Base-by-base conservation (phyloP, 37 sponge, comb jelly and placozoan species). In the Aplysina aerophoba region DNA sequence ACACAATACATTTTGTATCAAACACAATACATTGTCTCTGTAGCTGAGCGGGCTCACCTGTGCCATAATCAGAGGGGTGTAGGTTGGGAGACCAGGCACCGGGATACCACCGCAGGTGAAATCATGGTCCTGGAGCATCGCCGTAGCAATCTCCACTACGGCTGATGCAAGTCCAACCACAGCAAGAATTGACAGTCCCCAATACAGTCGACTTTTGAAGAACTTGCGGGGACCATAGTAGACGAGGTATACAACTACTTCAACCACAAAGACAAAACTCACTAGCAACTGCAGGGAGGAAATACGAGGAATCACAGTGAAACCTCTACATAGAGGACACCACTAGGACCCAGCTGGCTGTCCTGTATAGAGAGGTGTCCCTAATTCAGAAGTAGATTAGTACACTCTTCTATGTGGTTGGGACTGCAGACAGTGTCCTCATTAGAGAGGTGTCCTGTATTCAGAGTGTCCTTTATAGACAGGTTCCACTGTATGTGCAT, bases 181-280 rank as follows among this genome's bases (percentile, higher is more conserved):
- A 61, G 90, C 90, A 19, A 90, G 27, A 17, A 90, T 73, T 0
- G 53, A 62, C n/a, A 90, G 72, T 27, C 73, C 82, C 86, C 85
- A 84, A 67, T 82, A 72, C 35, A 64, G 82, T 25, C 41, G 65
- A 39, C 30, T 58, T 22, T 21, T 34, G 55, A 85, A 57, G 80
- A 90, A 85, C 41, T 21, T 56, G 27, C 35, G 34, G 50, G n/a
- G 25, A 71, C 83, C 61, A 31, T 63, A 56, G 68, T 53, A 71
- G 59, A 40, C 31, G 39, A 83, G 67, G 62, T 90, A 80, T 0
- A 59, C 60, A 14, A 72, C 28, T 8, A 90, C 57, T 62, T 90
- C 90, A 12, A 85, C 34, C 22, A 85, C 19, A 39, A 90, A 85
- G 27, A 81, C 66, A n/a, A 85, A 24, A 67, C 90, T 90, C 30